A percentile compares a stretch with the other conserved stretches of the same genome.
Evolutionary conservation across 2,888 invertebrate genomes (phyloP).

Genomic region (Argyresthia albistria): DNA sequence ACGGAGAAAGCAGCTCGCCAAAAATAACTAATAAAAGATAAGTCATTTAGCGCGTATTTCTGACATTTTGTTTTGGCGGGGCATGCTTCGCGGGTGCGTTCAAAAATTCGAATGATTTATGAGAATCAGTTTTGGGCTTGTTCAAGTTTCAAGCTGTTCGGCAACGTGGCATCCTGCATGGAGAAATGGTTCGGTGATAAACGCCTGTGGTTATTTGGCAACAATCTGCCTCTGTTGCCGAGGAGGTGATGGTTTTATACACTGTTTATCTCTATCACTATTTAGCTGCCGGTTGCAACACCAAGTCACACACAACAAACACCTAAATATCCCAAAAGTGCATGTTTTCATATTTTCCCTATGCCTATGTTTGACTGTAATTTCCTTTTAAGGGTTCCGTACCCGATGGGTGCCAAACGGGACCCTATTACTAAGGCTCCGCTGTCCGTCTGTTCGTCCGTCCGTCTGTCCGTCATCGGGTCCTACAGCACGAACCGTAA

Average conservation of each 20-base stretch:
- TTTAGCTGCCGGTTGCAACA: no score
- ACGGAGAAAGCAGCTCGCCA: constrained; percentile 26
- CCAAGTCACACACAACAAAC: no score
- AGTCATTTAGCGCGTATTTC: constrained; percentile 8
- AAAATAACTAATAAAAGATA: constrained; percentile 6
- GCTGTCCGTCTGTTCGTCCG: no score
- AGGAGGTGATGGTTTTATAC: constrained; percentile 76
- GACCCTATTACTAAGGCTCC: no score
- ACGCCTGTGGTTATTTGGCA: constrained; percentile 92
- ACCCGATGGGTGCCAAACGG: no score
- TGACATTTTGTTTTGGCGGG: constrained; percentile 30
- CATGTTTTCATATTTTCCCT: no score
- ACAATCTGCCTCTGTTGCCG: constrained; percentile 87
- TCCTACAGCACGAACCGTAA: no score
- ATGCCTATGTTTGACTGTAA: no score
- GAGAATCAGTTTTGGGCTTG: constrained; percentile 22
- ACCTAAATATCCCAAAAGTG: no score
- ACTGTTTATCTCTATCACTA: no score
- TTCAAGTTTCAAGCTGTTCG: constrained; percentile 50
- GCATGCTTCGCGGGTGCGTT: constrained; percentile 33
- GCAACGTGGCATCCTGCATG: constrained; percentile 77
- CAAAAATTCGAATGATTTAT: constrained; percentile 41
- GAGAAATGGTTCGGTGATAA: constrained; percentile 95
- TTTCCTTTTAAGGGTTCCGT: no score
- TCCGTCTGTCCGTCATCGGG: no score